Evolutionary conservation across 2,113 vertebrate genomes (phyloP), one percentile per base, ranked within the genome.

Genomic region (Triplophysa rosa): DNA sequence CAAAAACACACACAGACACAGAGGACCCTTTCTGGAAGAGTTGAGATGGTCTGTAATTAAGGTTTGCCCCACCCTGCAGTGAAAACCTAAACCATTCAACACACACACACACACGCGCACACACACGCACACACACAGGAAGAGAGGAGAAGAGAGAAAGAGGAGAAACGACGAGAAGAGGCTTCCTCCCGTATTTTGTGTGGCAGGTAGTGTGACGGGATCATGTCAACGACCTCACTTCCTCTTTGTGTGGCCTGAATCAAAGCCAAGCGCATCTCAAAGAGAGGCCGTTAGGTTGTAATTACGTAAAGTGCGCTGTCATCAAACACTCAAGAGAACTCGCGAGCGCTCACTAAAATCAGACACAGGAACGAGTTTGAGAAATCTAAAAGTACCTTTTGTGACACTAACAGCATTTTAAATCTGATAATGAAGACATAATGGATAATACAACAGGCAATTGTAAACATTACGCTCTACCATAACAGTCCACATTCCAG

Each of bases 271-370:
- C 13, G 58, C 49, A 40, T 83, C 47, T 84, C 84, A 61, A 84
- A 83, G 73, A 82, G 84, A 83, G 29, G 81, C 90, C 86, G 89
- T 92, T 91, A 91, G 90, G 90, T 89, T 87, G 86, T 91, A 91
- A 89, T 62, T 56, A 66, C 59, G 85, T 76, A 89, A 90, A 89
- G 49, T n/a, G 29, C 83, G 84, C 56, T 79, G 87, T 87, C 87
- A 89, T 83, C 85, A 82, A 84, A 81, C 80, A 85, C 82, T 82
- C 83, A 77, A 37, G 62, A 67, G 63, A 75, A 75, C 37, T 52
- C 12, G 45, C 11, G 13, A 40, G 66, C 70, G 29, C 52, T 67
- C 19, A 23, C 64, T 49, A 29, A 81, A 61, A 67, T 16, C 63
- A 67, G 59, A 58, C 59, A 23, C 10, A 21, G 8, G 23, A 67